Base-by-base conservation (phyloP, 2,888 invertebrate species). In the Biston betularia region DNA sequence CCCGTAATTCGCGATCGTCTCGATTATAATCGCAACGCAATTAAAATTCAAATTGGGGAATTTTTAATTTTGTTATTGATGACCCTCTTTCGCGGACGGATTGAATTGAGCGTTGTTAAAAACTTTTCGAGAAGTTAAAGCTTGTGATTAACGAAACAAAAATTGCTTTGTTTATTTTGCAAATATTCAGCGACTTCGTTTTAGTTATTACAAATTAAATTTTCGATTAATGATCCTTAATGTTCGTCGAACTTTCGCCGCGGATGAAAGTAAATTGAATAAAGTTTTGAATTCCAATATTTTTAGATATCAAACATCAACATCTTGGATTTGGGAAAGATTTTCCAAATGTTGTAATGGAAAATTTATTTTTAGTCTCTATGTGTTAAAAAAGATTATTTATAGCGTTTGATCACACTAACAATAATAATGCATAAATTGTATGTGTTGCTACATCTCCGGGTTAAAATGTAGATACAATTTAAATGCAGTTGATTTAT, bases 51-150 rank as follows among this genome's bases (percentile, higher is more conserved):
- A 92, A 93, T 92, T 92, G 91, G 90, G 86, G 87, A 88, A 87
- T 92, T 93, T 83, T 92, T 92, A 92, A 93, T 93, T 90, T 92
- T 89, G 91, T 92, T 92, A 92, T 92, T 93, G 92, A 92, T 92
- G 91, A 88, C 84, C 88, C 89, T 87, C 84, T 87, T 84, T 85
- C 85, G 86, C 79, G 84, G 85, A 84, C 81, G 86, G 85, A 84
- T 85, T 87, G 85, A 82, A 85, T 86, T 83, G 87, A 85, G 81
- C 84, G 86, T 87, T 88, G 90, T 90, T 90, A 88, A 89, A 87
- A 90, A 90, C 82, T 90, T 89, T 81, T 78, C 75, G 77, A 74
- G 79, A 83, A 86, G 82, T 86, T 84, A 76, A 75, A 82, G 79
- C 79, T 77, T 79, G 73, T 81, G 86, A 79, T 88, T 83, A 82